Base-by-base conservation (phyloP, 2,888 invertebrate genomes). In the Embidobia sp. region DNA sequence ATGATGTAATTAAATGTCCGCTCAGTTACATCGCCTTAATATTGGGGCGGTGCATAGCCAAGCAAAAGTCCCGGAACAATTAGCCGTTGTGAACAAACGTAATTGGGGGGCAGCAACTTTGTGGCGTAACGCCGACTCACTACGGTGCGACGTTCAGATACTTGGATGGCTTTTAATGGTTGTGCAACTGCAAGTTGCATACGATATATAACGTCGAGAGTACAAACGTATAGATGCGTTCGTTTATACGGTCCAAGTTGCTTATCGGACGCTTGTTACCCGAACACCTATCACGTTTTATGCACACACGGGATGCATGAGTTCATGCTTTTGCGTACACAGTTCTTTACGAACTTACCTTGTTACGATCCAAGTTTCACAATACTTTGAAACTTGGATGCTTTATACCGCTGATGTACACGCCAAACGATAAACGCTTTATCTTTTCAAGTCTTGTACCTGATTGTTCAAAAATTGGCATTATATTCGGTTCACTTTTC, bases 61-160 rank as follows among this genome's bases (percentile, higher is more conserved):
- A 82, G 83, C 84, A 86, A 87, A 87, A 87, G 86, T 86, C 86
- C 83, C 77, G 73, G 79, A 85, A 86, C 88, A 88, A 89, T 88
- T 88, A 88, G 86, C 82, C 81, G 79, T 84, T 87, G 88, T 88
- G 88, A 87, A 88, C 86, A 87, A 89, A 89, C 86, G 84, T 86
- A 89, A 89, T 89, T 89, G 88, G 80, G 81, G 67, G 82, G 82
- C 85, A 85, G 85, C 84, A 86, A 87, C 87, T 87, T 88, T 85
- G 84, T 79, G 73, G 73, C 48, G 51, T 53, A 77, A 77, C 63
- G 44, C 55, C 51, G 37, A 44, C 66, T 57, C 33, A 13, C 44
- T 57, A 35, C 46, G 31, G 53, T 48, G 53, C 42, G 53, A 59
- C 57, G 53, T 67, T 29, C 46, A 53, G 61, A 48, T 66, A 59